Evolutionary conservation across 2,888 invertebrate species (phyloP), one percentile per base, ranked within the genome.

Genomic region (Tetranychus truncatus): DNA sequence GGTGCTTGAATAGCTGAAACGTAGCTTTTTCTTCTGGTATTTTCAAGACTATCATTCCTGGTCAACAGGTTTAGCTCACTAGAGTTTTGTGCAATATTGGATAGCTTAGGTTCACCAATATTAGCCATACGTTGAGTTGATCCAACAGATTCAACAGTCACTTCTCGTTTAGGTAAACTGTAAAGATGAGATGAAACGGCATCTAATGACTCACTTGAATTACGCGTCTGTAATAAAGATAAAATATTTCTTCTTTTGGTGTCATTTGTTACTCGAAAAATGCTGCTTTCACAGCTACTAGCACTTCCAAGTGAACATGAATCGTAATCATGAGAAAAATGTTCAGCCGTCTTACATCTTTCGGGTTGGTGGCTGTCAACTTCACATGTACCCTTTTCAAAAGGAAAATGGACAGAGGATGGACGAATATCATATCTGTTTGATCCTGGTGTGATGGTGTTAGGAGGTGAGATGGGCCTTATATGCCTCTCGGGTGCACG

Each of bases 31-130:
- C 73, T 11, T 11, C 67, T n/a, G 45, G 24, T 73, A 45, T 69
- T 75, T 18, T 75, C 75, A 20, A 75, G 46, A 69, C 75, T 75
- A 75, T 75, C 71, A 73, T 69, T 45, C 67, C 75, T 44, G 15
- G 73, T 45, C 46, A 75, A 45, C 6, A 15, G 45, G 9, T 67
- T 67, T 8, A 67, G n/a, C 8, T 67, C 55, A 55, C 11, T 55
- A 6, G 21, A 24, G 9, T 9, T 69, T 24, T 11, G 11, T 24
- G 21, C 20, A 11, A 69, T 69, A 11, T 69, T 69, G 34, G 11
- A 11, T 11, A 24, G 21, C 21, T 24, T 69, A 21, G 69, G 5
- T 21, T 24, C 69, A 21, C 69, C 21, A 11, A 20, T 4, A 20
- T 69, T 20, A 21, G 69, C 6, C 6, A 69, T 6, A 4, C 21